Base-by-base conservation (phyloP, 2,797 vertebrate genomes). In the Pantherophis alleghaniensis region DNA sequence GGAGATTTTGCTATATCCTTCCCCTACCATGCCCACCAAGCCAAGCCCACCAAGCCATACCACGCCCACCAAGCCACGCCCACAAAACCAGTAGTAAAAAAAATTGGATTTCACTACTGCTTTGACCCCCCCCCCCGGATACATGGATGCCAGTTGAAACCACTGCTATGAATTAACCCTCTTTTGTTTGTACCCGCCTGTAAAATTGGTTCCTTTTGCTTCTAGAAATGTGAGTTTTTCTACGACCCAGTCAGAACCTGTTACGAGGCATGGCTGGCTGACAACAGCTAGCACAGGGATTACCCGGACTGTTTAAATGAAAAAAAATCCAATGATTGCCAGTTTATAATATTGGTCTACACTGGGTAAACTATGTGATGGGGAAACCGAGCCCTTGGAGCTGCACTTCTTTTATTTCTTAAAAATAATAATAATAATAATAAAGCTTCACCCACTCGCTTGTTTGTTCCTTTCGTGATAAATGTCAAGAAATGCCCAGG, bases 211-310 rank as follows among this genome's bases (percentile, higher is more conserved):
- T 91, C 95, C 92, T 60, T 94, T 94, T 95, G 94, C 94, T 60
- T 95, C 97, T 95, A 96, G 96, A 97, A 96, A 97, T 96, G 96
- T 95, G 96, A 88, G 14, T 96, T 97, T 96, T 83, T 87, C 94
- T 86, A 18, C 66, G 92, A 92, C 79, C 89, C 55, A 37, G 86
- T 87, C 74, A 28, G 89, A 61, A 93, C 47, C 56, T 61, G 20
- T 90, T 90, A 94, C 90, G 63, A 87, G 74, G 7, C 88, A 86
- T 47, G 87, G 0, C 87, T 95, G 94, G 79, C 94, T 93, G 55
- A 37, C 87, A 57, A 60, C 57, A 55, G 61, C 61, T 86, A 88
- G 37, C 83, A 89, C 26, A 51, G 60, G 51, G 93, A 83, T 91
- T 92, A 88, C 24, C 42, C 9, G 55, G 74, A 93, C 69, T 92